Evolutionary conservation across 2,888 invertebrate genomes (phyloP).

Genomic region (Melinaea marsaeus): DNA sequence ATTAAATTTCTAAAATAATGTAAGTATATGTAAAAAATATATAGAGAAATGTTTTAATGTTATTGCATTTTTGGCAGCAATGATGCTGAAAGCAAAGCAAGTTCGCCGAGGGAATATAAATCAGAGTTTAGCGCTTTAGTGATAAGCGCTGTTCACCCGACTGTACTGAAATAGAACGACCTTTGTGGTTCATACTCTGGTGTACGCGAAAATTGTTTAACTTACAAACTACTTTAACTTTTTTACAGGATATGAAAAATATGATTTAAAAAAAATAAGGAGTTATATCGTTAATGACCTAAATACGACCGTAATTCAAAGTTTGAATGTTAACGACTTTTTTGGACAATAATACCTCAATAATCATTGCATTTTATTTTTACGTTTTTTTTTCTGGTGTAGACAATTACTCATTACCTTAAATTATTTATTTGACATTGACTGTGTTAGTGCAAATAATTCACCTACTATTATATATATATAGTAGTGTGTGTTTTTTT

Average conservation of each 20-base stretch:
- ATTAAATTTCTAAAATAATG: background rate
- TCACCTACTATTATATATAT: too few relatives aligned
- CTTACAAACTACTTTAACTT: background rate
- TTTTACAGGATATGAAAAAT: background rate
- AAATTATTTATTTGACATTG: too few relatives aligned
- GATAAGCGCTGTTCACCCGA: constrained; percentile 46
- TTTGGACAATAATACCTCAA: too few relatives aligned
- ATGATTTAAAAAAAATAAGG: too few relatives aligned
- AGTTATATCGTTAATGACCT: too few relatives aligned
- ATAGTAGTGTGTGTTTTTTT: too few relatives aligned
- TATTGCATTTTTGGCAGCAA: constrained; percentile 28
- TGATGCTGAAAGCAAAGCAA: constrained; percentile 23
- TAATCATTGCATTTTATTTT: too few relatives aligned
- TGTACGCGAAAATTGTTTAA: background rate
- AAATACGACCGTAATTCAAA: too few relatives aligned
- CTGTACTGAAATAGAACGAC: constrained; percentile 34
- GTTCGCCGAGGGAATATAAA: constrained; percentile 45
- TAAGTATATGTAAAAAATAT: background rate
- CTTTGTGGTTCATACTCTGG: constrained; percentile 17
- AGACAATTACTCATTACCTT: too few relatives aligned
- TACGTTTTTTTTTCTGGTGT: too few relatives aligned
- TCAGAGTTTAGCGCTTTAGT: constrained; percentile 47
- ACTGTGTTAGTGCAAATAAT: too few relatives aligned
- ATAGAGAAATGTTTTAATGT: constrained; percentile 5
- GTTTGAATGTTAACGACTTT: too few relatives aligned